Evolutionary conservation across 2,113 vertebrate genomes (phyloP).

Genomic region (Rissa tridactyla): DNA sequence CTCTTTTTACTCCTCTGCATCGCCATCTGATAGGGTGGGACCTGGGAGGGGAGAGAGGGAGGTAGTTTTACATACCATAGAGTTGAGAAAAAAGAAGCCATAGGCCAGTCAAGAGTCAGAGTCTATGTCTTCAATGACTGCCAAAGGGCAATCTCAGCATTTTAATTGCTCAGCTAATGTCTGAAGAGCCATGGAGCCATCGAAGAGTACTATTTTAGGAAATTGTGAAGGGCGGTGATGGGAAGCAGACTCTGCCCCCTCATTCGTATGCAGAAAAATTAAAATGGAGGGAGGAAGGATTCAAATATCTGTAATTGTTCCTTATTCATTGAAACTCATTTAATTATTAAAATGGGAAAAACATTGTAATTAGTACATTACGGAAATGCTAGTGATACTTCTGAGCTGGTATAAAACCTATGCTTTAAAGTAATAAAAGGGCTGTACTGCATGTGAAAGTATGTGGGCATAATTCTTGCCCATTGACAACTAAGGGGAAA

Average conservation of each 20-base stretch:
- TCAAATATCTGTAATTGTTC: not conserved
- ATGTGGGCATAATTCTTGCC: not conserved
- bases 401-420: not conserved
- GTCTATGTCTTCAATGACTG: not conserved
- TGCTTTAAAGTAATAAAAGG: not conserved
- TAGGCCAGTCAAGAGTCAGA: not conserved
- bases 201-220: not conserved
- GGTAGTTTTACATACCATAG: not conserved
- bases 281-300: not conserved
- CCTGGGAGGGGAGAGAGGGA: not conserved
- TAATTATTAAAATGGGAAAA: not conserved
- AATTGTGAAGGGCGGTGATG: not conserved
- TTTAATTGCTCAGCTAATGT: not conserved
- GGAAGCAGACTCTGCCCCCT: not conserved
- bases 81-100: not conserved
- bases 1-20: not conserved
- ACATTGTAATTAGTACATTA: not conserved
- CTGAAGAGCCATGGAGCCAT: not conserved
- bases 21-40: not conserved
- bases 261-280: not conserved
- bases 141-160: not conserved
- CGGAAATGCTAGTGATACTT: not conserved
- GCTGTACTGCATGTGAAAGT: not conserved
- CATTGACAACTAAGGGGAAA: not conserved
- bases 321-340: not conserved